These are phyloP conservation scores for Lordiphosa clarofinis DNA, from an alignment of 1,140 invertebrate genomes.

Conservation along the genomic window DNA sequence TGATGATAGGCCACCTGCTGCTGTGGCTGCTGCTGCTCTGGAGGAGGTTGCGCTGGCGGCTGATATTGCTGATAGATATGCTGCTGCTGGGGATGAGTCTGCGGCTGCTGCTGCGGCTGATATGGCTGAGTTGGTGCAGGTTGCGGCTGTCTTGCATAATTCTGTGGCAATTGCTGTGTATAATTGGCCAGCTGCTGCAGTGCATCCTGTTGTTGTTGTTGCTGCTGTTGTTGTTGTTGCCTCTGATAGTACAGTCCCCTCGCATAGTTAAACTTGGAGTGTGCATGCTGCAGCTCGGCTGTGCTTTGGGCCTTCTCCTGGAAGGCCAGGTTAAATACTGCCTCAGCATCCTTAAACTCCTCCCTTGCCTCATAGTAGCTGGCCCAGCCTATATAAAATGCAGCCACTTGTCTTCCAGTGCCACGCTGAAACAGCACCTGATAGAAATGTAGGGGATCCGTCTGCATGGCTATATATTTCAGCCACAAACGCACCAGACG, in stretches of 20 bases:
- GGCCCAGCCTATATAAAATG: conserved; percentile 90
- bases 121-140: conserved; percentile 6
- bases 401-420: conserved; percentile 86
- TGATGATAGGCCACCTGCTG: conserved; percentile 31
- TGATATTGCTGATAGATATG: conserved; percentile 19
- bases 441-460: conserved; percentile 88
- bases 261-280: conserved; percentile 85
- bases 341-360: conserved; percentile 88
- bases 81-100: conserved; percentile 15
- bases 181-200: conserved; percentile 55
- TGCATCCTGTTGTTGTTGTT: conserved; percentile 43
- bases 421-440: conserved; percentile 87
- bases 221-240: conserved; percentile 44
- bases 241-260: conserved; percentile 81
- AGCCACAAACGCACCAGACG: conserved; percentile 92
- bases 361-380: conserved; percentile 88
- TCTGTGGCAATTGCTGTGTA: conserved; percentile 48
- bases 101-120: conserved; percentile 12
- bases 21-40: conserved; percentile 30
- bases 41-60: conserved; percentile 24
- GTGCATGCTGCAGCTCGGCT: conserved; percentile 86
- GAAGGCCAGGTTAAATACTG: conserved; percentile 87
- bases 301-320: conserved; percentile 85
- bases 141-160: conserved; percentile 27
- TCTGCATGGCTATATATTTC: conserved; percentile 91